A percentile compares a stretch with the other conserved stretches of the same genome.
phyloP scores from a whole-genome alignment of 2,888 invertebrate species.

The Orchestes rusci region DNA sequence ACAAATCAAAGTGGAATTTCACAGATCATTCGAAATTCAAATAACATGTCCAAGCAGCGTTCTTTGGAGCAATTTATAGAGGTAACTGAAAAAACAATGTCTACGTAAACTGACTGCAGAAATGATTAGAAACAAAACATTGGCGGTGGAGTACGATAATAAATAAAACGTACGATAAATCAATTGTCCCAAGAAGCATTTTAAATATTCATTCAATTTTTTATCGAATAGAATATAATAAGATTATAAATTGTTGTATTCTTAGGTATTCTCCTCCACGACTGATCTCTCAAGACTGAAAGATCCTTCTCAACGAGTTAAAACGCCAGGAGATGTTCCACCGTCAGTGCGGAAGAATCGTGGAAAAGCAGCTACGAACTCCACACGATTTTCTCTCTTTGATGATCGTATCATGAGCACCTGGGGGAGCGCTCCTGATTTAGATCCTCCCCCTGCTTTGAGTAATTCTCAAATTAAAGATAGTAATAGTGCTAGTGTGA shows the following conservation, averaged over 20 bases:
- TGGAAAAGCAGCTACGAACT: slow-evolving; percentile 57
- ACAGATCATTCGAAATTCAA: slow-evolving; percentile 39
- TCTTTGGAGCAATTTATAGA: slow-evolving; percentile 71
- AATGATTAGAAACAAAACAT: too few species aligned
- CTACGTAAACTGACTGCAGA: not conserved
- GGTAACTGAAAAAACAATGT: too few species aligned
- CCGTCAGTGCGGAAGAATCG: slow-evolving; percentile 67
- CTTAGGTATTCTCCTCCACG: slow-evolving; percentile 56
- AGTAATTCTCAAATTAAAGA: slow-evolving; percentile 30
- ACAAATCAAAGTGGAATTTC: slow-evolving; percentile 38
- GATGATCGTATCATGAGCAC: slow-evolving; percentile 79
- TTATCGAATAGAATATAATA: not conserved
- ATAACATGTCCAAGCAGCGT: slow-evolving; percentile 52
- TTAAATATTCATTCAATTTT: too few species aligned
- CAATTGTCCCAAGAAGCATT: too few species aligned
- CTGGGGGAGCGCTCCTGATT: slow-evolving; percentile 44
- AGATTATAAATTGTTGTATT: not conserved
- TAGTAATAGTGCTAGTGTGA: slow-evolving; percentile 42
- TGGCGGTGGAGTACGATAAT: too few species aligned
- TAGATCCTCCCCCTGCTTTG: slow-evolving; percentile 35
- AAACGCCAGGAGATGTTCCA: slow-evolving; percentile 76
- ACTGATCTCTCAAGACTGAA: slow-evolving; percentile 60
- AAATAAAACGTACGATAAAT: too few species aligned
- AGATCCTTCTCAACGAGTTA: slow-evolving; percentile 69
- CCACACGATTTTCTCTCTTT: slow-evolving; percentile 68